Evolutionary conservation across 1,140 invertebrate genomes (phyloP).

Genomic region (Lithobius niger): DNA sequence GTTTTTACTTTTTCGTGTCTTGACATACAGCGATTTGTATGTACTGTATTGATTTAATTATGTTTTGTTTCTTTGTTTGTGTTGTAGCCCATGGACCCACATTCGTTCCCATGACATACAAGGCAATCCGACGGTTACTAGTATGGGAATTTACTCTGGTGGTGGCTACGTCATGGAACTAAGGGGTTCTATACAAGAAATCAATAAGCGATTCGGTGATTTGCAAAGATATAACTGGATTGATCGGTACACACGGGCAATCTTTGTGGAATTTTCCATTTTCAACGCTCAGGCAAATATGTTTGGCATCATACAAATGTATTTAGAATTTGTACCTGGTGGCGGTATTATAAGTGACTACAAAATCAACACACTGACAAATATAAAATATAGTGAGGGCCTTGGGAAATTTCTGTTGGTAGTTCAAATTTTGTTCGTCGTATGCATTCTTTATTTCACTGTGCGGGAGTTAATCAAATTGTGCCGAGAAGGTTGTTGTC

Average conservation of each 20-base stretch:
- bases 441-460: slow-evolving; percentile 39
- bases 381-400: slow-evolving; percentile 28
- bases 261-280: slow-evolving; percentile 42
- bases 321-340: slow-evolving; percentile 38
- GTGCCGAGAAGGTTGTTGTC: slow-evolving; percentile 18
- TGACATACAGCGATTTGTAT: too few relatives aligned
- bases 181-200: slow-evolving; percentile 28
- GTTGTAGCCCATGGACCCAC: too few relatives aligned
- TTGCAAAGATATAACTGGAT: slow-evolving; percentile 38
- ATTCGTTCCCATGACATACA: slow-evolving; percentile 22
- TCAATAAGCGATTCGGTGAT: slow-evolving; percentile 26
- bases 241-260: slow-evolving; percentile 40
- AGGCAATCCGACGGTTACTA: slow-evolving; percentile 35
- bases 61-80: too few relatives aligned
- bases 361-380: slow-evolving; percentile 35
- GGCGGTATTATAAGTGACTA: slow-evolving; percentile 37
- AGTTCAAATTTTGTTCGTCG: slow-evolving; percentile 30
- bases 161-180: slow-evolving; percentile 41
- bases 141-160: slow-evolving; percentile 36
- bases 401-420: slow-evolving; percentile 25
- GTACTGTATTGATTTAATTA: too few relatives aligned
- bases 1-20: too few relatives aligned
- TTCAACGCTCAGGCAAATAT: slow-evolving; percentile 43
- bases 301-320: slow-evolving; percentile 37
- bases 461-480: slow-evolving; percentile 27